Evolutionary conservation across 2,888 invertebrate genomes (phyloP), one percentile per base, ranked within the genome.

Genomic region (Zhuqinia jingwanae): DNA sequence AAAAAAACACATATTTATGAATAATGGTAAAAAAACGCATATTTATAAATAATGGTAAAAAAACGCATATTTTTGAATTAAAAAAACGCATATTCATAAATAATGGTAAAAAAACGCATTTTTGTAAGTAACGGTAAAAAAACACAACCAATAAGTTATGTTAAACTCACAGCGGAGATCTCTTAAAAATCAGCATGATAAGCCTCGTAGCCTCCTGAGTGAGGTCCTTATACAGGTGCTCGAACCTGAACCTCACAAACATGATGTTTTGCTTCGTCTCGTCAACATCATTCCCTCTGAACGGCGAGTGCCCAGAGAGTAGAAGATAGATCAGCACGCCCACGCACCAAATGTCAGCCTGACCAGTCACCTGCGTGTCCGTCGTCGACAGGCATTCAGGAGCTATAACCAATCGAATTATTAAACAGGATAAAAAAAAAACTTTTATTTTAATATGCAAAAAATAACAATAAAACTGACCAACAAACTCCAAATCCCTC

Each of bases 261-360:
- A 96, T 95, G 91, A 98, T 97, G 93, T 99, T 98, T 92, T 97
- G 96, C 90, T 96, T 95, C 5, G 97, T 97, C 92, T 98, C 98
- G 22, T 95, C 94, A 85, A 96, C 95, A 91, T 96, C 95, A 2
- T 93, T 93, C 2, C 98, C 98, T 87, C 94, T 94, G 95, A 98
- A 99, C 68, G 99, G 98, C 79, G 98, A 96, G 85, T 95, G 95
- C 17, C 99, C 99, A 2, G 98, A 98, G 89, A 99, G 93, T 93
- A 99, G 94, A 60, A 98, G 94, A 93, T 99, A 99, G 0, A 97
- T 94, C 6, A 99, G 93, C 13, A 97, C 97, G 78, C 98, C 99
- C 76, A 99, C 94, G 22, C 97, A 96, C 99, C 99, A 99, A 91
- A 99, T 95, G 93, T 99, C 99, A 2, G 97, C 96, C 92, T 97